Percentiles rank a stretch among this genome's conserved stretches.
These are phyloP conservation scores for Gracilinanus agilis DNA, from an alignment of 2,113 vertebrate genomes.

Conservation along the genomic window DNA sequence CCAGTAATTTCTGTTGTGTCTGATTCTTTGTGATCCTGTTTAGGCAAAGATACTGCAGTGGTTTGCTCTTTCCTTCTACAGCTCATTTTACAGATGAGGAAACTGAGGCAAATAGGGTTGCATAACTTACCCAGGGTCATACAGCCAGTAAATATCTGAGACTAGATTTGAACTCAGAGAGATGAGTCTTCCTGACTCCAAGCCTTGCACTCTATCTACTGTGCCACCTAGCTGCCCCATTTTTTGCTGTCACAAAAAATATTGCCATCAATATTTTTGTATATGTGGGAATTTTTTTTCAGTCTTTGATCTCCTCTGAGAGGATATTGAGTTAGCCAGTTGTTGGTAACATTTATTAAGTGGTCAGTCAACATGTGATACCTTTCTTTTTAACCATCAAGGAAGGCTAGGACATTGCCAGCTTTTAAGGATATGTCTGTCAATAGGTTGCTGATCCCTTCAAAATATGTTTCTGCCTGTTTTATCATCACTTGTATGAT, in stretches of 20 bases:
- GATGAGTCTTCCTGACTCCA: too few species aligned
- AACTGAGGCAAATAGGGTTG: too few species aligned
- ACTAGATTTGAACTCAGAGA: too few species aligned
- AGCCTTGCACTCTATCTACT: too few species aligned
- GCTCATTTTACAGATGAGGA: too few species aligned
- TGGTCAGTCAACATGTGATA: neutral
- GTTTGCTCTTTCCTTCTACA: too few species aligned
- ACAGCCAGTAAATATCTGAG: too few species aligned
- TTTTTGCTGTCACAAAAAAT: neutral
- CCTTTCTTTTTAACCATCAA: slow-evolving; percentile 27
- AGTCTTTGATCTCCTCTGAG: neutral
- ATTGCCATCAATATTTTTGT: neutral
- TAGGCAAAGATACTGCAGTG: too few species aligned
- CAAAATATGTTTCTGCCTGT: neutral
- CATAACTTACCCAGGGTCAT: too few species aligned
- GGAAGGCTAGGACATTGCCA: slow-evolving; percentile 16
- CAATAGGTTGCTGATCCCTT: slow-evolving; percentile 10
- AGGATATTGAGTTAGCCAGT: slow-evolving; percentile 23
- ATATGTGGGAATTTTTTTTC: neutral
- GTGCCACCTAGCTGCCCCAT: too few species aligned
- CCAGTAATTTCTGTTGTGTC: too few species aligned
- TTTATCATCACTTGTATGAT: neutral
- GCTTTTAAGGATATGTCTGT: neutral
- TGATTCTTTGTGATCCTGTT: too few species aligned
- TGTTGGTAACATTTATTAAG: slow-evolving; percentile 20